Percentiles rank a stretch among this genome's conserved stretches.
Evolutionary conservation across 2,888 invertebrate species (phyloP).

Genomic region (Pristionchus mayeri): DNA sequence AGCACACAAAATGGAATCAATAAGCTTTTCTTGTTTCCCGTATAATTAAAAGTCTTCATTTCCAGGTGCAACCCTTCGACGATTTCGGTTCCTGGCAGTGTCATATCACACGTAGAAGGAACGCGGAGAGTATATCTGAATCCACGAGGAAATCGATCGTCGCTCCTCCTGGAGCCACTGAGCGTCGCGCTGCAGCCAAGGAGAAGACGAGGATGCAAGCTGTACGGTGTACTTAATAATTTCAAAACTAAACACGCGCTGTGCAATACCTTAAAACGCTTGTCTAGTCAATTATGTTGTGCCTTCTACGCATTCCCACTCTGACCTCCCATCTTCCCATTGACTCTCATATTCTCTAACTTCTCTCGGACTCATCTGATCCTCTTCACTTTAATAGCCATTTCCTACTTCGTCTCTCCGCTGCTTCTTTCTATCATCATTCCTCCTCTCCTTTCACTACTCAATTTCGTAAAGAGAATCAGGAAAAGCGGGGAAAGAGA

Average conservation of each 20-base stretch:
- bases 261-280: not conserved
- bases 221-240: no score
- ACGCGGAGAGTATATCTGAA: conserved; percentile 43
- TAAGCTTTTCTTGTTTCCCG: not conserved
- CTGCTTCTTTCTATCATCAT: conserved; percentile 35
- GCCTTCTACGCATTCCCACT: not conserved
- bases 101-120: conserved; percentile 62
- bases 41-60: not conserved
- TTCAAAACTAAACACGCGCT: no score
- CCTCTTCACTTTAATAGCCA: conserved; percentile 33
- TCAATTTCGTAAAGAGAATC: conserved; percentile 13
- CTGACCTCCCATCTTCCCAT: not conserved
- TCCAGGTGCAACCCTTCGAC: conserved; percentile 42
- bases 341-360: not conserved
- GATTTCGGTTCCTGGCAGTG: conserved; percentile 66
- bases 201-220: not conserved
- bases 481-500: conserved; percentile 13
- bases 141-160: conserved; percentile 11
- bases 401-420: conserved; percentile 34
- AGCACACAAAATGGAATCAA: not conserved
- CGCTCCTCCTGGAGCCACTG: not conserved
- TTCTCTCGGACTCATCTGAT: not conserved
- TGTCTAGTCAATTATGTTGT: not conserved
- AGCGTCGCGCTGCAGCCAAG: conserved; percentile 2
- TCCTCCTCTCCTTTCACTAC: conserved; percentile 48